phyloP scores from a whole-genome alignment of 2,888 invertebrate species.

The Pharmacophagus antenor region DNA sequence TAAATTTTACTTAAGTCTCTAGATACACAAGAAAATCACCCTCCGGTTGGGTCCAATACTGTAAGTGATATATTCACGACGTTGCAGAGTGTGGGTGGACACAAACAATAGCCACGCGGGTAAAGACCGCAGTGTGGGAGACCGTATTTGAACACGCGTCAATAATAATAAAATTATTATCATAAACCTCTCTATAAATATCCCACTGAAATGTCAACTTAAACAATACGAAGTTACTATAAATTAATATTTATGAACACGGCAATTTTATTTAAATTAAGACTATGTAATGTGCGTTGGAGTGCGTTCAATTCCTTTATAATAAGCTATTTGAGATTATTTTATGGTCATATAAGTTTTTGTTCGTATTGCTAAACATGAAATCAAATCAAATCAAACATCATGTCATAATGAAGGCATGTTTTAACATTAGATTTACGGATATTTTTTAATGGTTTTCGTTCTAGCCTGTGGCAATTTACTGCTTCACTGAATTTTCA shows the following conservation, averaged over 20 bases:
- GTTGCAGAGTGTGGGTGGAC: slow-evolving; percentile 29
- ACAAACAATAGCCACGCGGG: slow-evolving; percentile 31
- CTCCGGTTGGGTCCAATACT: slow-evolving; percentile 28
- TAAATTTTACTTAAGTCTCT: slow-evolving; percentile 24
- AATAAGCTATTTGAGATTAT: too few relatives aligned
- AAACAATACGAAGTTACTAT: slow-evolving; percentile 27
- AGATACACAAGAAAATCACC: slow-evolving; percentile 30
- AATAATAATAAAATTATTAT: slow-evolving; percentile 32
- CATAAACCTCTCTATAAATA: slow-evolving; percentile 30
- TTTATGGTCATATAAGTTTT: too few relatives aligned
- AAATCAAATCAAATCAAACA: too few relatives aligned
- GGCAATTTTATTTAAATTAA: background rate
- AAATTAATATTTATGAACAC: slow-evolving; percentile 27
- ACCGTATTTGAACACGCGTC: slow-evolving; percentile 31
- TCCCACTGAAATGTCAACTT: slow-evolving; percentile 30
- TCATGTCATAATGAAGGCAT: too few relatives aligned
- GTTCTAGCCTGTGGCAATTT: too few relatives aligned
- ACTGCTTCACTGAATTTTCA: too few relatives aligned
- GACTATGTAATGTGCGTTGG: background rate
- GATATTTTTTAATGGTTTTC: too few relatives aligned
- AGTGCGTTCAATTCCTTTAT: background rate
- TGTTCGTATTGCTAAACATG: too few relatives aligned
- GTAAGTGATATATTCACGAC: slow-evolving; percentile 31
- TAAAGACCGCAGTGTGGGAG: slow-evolving; percentile 32
- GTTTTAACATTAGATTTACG: too few relatives aligned